These are phyloP conservation scores for Metacarcinus magister DNA, from an alignment of 2,888 invertebrate species.

Conservation along the genomic window DNA sequence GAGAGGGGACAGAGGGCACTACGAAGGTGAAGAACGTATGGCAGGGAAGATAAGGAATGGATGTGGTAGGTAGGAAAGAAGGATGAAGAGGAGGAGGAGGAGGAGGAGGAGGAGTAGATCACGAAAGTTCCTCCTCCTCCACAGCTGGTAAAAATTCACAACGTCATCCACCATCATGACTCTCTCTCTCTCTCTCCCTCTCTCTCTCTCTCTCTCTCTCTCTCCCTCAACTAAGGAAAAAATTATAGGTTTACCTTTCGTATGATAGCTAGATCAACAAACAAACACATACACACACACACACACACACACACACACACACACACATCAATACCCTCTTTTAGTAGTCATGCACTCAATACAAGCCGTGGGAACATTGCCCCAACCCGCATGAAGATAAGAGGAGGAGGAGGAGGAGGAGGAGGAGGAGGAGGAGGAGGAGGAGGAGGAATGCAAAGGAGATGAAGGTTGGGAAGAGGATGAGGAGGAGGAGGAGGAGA, in stretches of 20 bases:
- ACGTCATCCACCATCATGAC: neutral
- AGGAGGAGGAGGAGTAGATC: neutral
- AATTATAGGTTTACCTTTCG: neutral
- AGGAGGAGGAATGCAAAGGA: neutral
- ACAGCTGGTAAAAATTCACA: neutral
- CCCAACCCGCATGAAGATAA: neutral
- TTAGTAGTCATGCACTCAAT: neutral
- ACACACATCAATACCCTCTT: neutral
- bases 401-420: conserved; percentile 26
- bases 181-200: neutral
- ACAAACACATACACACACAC: neutral
- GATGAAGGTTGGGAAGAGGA: neutral
- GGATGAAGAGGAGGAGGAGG: neutral
- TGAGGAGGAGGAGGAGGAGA: too few species aligned
- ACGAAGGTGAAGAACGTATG: too few species aligned
- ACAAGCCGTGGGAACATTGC: neutral
- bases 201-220: conserved; percentile 7
- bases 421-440: conserved; percentile 35
- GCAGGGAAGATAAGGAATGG: too few species aligned
- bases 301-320: neutral
- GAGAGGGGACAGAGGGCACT: too few species aligned
- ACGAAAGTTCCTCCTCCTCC: neutral
- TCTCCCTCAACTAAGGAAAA: neutral
- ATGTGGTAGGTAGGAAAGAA: too few species aligned
- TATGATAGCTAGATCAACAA: neutral